A percentile compares a stretch with the other conserved stretches of the same genome.
Evolutionary conservation across 2,113 vertebrate species (phyloP).

Genomic region (Caranx ignobilis): DNA sequence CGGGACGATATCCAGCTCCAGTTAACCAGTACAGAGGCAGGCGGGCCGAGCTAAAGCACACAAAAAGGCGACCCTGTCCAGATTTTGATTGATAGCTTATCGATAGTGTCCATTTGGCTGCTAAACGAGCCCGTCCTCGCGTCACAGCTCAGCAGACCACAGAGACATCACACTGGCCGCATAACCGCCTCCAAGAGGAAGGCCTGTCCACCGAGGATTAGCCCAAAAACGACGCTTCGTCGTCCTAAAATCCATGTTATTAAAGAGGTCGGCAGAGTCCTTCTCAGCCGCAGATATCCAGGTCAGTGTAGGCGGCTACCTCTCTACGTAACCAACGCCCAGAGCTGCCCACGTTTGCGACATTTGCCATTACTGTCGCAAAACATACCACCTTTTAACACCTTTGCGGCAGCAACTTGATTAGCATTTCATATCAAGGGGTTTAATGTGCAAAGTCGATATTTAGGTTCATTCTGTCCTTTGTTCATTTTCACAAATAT

Average conservation of each 20-base stretch:
- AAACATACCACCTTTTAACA: conserved; percentile 9
- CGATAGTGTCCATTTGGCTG: conserved; percentile 23
- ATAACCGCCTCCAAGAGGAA: not conserved
- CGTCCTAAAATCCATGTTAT: conserved; percentile 26
- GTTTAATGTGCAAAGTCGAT: not conserved
- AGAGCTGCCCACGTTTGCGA: conserved; percentile 53
- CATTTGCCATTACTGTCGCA: conserved; percentile 55
- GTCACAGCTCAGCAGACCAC: conserved; percentile 2
- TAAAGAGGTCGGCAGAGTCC: not conserved
- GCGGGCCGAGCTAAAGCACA: not conserved
- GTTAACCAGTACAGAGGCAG: not conserved
- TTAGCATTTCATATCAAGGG: not conserved
- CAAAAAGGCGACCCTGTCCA: not conserved
- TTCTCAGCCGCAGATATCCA: conserved; percentile 44
- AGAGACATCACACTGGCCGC: not conserved
- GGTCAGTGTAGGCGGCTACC: conserved; percentile 55
- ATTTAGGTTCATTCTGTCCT: not conserved
- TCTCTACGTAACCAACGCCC: conserved; percentile 50
- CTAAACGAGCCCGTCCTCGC: conserved; percentile 2
- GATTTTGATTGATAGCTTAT: conserved; percentile 14
- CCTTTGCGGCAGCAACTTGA: conserved; percentile 13
- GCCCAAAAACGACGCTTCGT: not conserved
- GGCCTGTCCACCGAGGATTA: not conserved
- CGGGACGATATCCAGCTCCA: conserved; percentile 4
- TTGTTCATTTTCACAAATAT: too few species aligned